Evolutionary conservation across 1,140 invertebrate species (phyloP), one percentile per base, ranked within the genome.

Genomic region (Globodera rostochiensis): DNA sequence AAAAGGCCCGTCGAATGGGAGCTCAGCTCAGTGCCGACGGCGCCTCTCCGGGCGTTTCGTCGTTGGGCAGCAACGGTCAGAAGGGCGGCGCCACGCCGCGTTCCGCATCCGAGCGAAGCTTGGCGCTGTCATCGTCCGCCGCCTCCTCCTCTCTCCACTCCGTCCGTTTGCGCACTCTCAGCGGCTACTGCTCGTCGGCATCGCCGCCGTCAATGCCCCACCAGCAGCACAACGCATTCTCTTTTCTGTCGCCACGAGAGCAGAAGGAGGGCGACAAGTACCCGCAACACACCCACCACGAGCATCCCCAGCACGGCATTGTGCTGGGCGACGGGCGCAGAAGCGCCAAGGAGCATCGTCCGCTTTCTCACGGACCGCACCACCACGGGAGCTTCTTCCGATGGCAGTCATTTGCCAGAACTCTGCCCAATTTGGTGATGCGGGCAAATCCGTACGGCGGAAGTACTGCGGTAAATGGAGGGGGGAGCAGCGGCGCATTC

Each of bases 21-120:
- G 69, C n/a, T 21, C 69, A 71, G 46, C 46, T 71, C 69, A 71
- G 69, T 47, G 25, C 69, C 69, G 69, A 71, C 46, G 69, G 69
- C 69, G 36, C 13, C 36, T 71, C 69, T 71, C 69, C 69, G 11
- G 69, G 69, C 36, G 36, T 45, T 19, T 71, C 69, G 25, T 71
- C 69, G n/a, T 47, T 71, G 36, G 69, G 69, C 69, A 71, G 69
- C 25, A 71, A 71, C 69, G 69, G 69, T 47, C 69, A 71, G 36
- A 71, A 47, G 36, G 46, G 36, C 36, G 69, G 36, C 13, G 36
- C 36, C 25, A 71, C 69, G 25, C 69, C 69, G 69, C 69, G 69
- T 19, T 71, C 69, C 36, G 69, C 69, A 5, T 45, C 36, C 69
- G 69, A 71, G 69, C 69, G 69, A n/a, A 45, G 36, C 36, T 47